phyloP scores from a whole-genome alignment of 2,888 invertebrate genomes.

The Ennomos erosarius region DNA sequence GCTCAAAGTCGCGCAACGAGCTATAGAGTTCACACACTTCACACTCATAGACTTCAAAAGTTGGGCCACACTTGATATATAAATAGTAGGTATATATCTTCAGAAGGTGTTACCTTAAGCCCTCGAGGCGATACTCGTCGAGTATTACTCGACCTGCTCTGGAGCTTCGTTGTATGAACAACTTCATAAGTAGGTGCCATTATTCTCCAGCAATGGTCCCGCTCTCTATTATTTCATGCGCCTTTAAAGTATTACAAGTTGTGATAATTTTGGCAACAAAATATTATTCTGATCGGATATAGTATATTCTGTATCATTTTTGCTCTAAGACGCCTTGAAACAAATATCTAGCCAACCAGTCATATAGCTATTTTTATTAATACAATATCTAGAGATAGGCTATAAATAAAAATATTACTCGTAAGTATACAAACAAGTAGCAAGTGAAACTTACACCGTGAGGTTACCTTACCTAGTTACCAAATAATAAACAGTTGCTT shows the following conservation, averaged over 20 bases:
- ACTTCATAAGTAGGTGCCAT: slow-evolving; percentile 29
- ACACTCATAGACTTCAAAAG: too few relatives aligned
- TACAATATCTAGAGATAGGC: too few relatives aligned
- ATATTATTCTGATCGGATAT: not conserved
- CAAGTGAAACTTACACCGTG: too few relatives aligned
- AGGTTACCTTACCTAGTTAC: too few relatives aligned
- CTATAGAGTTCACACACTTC: too few relatives aligned
- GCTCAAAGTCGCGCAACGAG: too few relatives aligned
- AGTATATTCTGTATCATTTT: not conserved
- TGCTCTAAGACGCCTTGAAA: not conserved
- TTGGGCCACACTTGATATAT: too few relatives aligned
- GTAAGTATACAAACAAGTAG: too few relatives aligned
- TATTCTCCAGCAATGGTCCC: slow-evolving; percentile 30
- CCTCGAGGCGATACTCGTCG: slow-evolving; percentile 35
- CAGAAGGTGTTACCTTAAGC: slow-evolving; percentile 36
- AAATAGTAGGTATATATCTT: slow-evolving; percentile 37
- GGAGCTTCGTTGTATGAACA: slow-evolving; percentile 27
- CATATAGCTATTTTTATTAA: too few relatives aligned
- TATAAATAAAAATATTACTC: too few relatives aligned
- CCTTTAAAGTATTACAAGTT: slow-evolving; percentile 19
- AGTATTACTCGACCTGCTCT: slow-evolving; percentile 32
- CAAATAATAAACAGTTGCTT: too few relatives aligned
- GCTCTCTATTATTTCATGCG: slow-evolving; percentile 27
- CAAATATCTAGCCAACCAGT: too few relatives aligned
- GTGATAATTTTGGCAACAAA: slow-evolving; percentile 16